Evolutionary conservation across 30 jellyfish, hydroid and myxozoan genomes (phyloP).

Genomic region (Hydractinia echinata): DNA sequence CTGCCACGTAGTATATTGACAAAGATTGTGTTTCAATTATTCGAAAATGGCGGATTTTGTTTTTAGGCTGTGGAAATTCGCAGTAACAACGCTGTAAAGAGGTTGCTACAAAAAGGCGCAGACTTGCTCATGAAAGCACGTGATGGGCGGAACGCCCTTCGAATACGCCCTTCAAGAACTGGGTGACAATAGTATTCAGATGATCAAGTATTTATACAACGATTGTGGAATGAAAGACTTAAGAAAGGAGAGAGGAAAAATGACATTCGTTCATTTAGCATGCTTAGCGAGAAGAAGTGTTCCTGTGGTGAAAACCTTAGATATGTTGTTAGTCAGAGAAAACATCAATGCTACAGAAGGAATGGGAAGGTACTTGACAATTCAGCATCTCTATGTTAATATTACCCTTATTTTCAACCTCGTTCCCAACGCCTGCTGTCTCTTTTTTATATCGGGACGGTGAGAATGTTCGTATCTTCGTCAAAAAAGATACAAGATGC

Average conservation of each 20-base stretch:
- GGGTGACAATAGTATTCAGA: not conserved
- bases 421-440: too few species aligned
- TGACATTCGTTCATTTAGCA: conserved; percentile 13
- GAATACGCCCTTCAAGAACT: not conserved
- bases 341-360: conserved; percentile 9
- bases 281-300: not conserved
- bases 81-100: not conserved
- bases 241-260: not conserved
- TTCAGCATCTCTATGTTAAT: too few species aligned
- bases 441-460: too few species aligned
- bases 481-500: not conserved
- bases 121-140: not conserved
- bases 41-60: not conserved
- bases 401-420: too few species aligned
- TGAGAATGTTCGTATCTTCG: too few species aligned
- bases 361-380: not conserved
- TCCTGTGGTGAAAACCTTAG: not conserved
- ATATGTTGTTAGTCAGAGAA: not conserved
- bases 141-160: conserved; percentile 4
- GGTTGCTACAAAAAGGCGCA: not conserved
- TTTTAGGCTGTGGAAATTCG: conserved; percentile 23
- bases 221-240: not conserved
- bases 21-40: too few species aligned
- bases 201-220: not conserved
- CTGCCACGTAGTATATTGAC: too few species aligned